These are phyloP conservation scores for Panagrolaimus sp. DNA, from an alignment of 1,140 invertebrate species.

Conservation along the genomic window DNA sequence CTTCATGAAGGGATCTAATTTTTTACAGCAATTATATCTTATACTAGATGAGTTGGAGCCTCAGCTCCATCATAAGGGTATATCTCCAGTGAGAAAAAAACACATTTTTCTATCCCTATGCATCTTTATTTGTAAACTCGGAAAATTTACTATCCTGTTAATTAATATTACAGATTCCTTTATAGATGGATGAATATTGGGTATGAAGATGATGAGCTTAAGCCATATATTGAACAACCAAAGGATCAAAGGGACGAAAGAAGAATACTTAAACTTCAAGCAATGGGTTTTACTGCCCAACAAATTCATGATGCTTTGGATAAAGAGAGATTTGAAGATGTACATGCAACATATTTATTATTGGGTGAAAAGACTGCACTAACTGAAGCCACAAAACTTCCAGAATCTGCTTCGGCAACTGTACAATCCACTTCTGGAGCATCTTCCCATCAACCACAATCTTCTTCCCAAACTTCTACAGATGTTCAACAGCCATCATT, in stretches of 20 bases:
- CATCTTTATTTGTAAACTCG: too few species aligned
- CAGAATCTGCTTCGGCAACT: neutral
- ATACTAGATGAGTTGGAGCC: too few species aligned
- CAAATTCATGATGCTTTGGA: conserved; percentile 94
- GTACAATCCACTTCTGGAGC: neutral
- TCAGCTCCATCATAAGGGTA: too few species aligned
- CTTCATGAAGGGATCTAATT: too few species aligned
- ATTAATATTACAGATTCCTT: too few species aligned
- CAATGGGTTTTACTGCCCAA: conserved; percentile 84
- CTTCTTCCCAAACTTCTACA: neutral
- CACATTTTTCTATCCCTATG: too few species aligned
- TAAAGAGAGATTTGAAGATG: conserved; percentile 95
- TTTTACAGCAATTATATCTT: too few species aligned
- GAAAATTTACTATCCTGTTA: too few species aligned
- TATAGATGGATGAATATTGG: conserved; percentile 94
- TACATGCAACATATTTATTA: conserved; percentile 93
- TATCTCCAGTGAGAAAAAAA: too few species aligned
- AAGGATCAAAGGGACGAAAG: conserved; percentile 90
- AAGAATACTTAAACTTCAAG: conserved; percentile 89
- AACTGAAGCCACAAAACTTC: neutral
- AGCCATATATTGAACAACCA: conserved; percentile 90
- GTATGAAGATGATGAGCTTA: conserved; percentile 96
- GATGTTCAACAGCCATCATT: neutral
- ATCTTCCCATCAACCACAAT: neutral
- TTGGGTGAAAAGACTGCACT: conserved; percentile 61